These are phyloP conservation scores for Chitala chitala DNA, from an alignment of 2,113 vertebrate genomes.

Conservation along the genomic window DNA sequence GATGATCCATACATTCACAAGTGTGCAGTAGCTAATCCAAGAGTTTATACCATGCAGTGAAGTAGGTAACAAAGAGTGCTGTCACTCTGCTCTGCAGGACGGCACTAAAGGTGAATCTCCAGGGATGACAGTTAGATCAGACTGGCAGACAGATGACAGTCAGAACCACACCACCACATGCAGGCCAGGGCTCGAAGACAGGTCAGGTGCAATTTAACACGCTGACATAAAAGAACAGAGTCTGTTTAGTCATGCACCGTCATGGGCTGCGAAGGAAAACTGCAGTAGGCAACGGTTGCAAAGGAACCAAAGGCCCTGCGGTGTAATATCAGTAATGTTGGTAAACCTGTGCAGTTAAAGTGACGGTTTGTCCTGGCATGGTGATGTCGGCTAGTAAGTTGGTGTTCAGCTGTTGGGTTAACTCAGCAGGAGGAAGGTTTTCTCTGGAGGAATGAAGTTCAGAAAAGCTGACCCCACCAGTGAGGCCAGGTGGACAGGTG, in stretches of 20 bases:
- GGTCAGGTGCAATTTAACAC: constrained; percentile 7
- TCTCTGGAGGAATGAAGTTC: not conserved
- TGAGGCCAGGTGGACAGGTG: constrained; percentile 32
- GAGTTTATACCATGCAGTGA: too few species aligned
- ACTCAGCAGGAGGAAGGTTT: not conserved
- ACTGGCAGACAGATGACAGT: not conserved
- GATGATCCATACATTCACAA: not conserved
- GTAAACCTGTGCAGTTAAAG: not conserved
- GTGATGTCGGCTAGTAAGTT: not conserved
- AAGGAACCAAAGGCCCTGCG: too few species aligned
- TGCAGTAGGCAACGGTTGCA: too few species aligned
- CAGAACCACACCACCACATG: not conserved
- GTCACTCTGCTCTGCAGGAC: not conserved
- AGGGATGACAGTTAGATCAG: too few species aligned
- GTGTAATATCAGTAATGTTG: too few species aligned
- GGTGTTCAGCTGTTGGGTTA: too few species aligned
- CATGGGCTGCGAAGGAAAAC: too few species aligned
- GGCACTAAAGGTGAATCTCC: too few species aligned
- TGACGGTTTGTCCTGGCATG: not conserved
- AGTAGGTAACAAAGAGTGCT: too few species aligned
- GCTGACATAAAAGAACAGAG: not conserved
- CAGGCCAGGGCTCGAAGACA: not conserved
- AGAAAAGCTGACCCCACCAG: not conserved
- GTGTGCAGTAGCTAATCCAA: not conserved
- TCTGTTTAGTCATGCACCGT: not conserved